phyloP scores from a whole-genome alignment of 2,888 invertebrate genomes.

The Ophraella communa region DNA sequence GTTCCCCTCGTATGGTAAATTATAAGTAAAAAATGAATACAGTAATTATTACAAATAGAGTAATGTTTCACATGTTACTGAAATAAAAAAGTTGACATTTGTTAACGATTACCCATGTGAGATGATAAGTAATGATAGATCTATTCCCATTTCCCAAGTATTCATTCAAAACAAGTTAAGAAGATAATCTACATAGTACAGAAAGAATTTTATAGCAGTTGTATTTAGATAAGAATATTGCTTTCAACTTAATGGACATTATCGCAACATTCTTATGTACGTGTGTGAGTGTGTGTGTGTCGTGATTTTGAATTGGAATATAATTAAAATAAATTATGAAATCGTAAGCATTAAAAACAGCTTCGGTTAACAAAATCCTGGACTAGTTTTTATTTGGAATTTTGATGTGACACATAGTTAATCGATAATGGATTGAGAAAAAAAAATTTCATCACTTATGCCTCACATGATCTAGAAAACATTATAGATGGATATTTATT shows the following conservation, averaged over 20 bases:
- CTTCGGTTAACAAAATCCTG: constrained; percentile 22
- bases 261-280: constrained; percentile 32
- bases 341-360: constrained; percentile 21
- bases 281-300: constrained; percentile 29
- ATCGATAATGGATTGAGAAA: too few relatives aligned
- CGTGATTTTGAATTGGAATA: constrained; percentile 38
- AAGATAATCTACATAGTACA: constrained; percentile 8
- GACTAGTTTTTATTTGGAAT: constrained; percentile 20
- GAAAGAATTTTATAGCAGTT: constrained; percentile 19
- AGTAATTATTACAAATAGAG: too few relatives aligned
- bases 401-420: constrained; percentile 24
- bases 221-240: constrained; percentile 37
- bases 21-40: too few relatives aligned
- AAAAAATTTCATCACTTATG: too few relatives aligned
- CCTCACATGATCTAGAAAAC: too few relatives aligned
- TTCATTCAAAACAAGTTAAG: constrained; percentile 4
- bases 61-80: too few relatives aligned
- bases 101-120: too few relatives aligned
- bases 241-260: constrained; percentile 38
- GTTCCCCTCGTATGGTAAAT: too few relatives aligned
- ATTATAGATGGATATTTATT: too few relatives aligned
- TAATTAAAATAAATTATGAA: constrained; percentile 42
- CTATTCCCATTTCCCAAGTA: background rate
- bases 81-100: too few relatives aligned
- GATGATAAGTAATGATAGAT: background rate